Evolutionary conservation across 2,797 vertebrate genomes (phyloP).

Genomic region (Schizopygopsis pylzovi): DNA sequence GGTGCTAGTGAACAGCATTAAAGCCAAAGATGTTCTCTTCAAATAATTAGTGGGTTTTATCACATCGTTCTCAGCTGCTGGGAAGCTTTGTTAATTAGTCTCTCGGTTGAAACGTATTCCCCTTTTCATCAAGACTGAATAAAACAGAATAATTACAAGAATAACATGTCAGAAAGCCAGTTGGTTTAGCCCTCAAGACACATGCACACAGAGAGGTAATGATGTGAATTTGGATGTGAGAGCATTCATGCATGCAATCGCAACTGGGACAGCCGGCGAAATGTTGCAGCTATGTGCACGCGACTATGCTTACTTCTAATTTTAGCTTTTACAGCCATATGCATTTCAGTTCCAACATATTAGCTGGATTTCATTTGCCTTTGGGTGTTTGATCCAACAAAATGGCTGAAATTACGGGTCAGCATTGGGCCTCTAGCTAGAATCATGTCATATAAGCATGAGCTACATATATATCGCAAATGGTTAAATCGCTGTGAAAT

Average conservation of each 20-base stretch:
- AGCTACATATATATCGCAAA: not conserved
- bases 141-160: slow-evolving; percentile 42
- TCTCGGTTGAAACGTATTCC: slow-evolving; percentile 18
- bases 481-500: slow-evolving; percentile 7
- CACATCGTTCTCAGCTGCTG: slow-evolving; percentile 33
- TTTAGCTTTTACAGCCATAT: slow-evolving; percentile 20
- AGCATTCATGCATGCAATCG: slow-evolving; percentile 18
- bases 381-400: slow-evolving; percentile 9
- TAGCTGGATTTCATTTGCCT: not conserved
- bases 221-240: slow-evolving; percentile 26
- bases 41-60: slow-evolving; percentile 39
- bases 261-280: slow-evolving; percentile 40
- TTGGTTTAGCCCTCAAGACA: slow-evolving; percentile 25
- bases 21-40: slow-evolving; percentile 18
- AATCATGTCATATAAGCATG: not conserved
- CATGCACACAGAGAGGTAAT: slow-evolving; percentile 39
- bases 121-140: slow-evolving; percentile 41
- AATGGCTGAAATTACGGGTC: slow-evolving; percentile 33
- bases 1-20: not conserved
- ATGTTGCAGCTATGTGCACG: not conserved
- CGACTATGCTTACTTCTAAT: slow-evolving; percentile 17
- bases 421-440: not conserved
- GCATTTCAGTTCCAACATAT: not conserved
- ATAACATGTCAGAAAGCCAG: slow-evolving; percentile 38
- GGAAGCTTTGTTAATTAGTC: slow-evolving; percentile 40